phyloP scores from a whole-genome alignment of 2,113 vertebrate species.

The Haemorhous mexicanus region DNA sequence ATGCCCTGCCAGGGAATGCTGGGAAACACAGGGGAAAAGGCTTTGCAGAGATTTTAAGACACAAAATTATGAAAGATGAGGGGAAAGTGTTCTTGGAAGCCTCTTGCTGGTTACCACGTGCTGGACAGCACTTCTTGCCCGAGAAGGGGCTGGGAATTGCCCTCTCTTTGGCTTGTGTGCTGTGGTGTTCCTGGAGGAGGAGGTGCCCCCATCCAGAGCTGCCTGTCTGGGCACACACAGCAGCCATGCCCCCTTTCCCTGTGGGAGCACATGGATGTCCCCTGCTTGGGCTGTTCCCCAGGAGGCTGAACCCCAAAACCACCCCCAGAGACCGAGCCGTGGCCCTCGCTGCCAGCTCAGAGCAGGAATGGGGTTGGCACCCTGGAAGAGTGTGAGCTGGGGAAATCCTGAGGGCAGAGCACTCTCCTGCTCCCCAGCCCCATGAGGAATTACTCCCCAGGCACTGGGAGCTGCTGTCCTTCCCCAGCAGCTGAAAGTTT shows the following conservation, averaged over 20 bases:
- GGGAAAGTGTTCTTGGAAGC: background rate
- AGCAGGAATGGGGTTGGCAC: background rate
- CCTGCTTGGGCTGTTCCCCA: fast-evolving
- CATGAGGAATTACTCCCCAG: fast-evolving
- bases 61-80: background rate
- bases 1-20: background rate
- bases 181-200: background rate
- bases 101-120: background rate
- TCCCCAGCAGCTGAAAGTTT: background rate
- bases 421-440: background rate
- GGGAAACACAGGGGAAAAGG: background rate
- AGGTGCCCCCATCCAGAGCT: background rate
- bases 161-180: background rate
- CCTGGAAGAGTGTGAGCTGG: background rate
- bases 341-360: fast-evolving
- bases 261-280: background rate
- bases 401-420: background rate
- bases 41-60: background rate
- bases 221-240: background rate
- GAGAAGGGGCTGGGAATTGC: background rate
- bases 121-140: background rate
- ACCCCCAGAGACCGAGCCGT: fast-evolving
- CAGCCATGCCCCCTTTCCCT: background rate
- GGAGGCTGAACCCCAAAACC: background rate
- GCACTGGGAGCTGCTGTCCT: background rate